Base-by-base conservation (phyloP, 2,797 vertebrate genomes). In the Acanthornis magna region DNA sequence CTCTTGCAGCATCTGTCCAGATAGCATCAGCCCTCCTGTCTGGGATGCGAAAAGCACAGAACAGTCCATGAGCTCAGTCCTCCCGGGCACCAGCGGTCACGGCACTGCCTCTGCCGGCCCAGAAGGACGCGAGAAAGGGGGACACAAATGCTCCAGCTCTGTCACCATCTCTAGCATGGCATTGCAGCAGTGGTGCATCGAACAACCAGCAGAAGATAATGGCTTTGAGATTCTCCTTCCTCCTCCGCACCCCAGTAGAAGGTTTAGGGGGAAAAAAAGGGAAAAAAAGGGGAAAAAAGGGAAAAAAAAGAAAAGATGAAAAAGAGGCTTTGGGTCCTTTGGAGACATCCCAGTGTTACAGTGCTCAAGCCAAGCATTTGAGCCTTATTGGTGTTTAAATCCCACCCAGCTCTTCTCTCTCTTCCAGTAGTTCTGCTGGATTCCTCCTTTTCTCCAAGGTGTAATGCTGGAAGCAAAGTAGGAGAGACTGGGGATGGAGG, bases 191-290 rank as follows among this genome's bases (percentile, higher is more conserved):
- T 5, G 48, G 57, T 21, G 45, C 7, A 12, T n/a, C 3, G 4
- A 66, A 51, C 36, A 48, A 65, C 63, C 78, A 53, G 89, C 68
- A 91, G 87, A 42, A 81, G 51, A 51, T 9, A 76, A 88, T 40
- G 83, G 93, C 95, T 94, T 86, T 11, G 80, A 84, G 77, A 86
- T 81, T 74, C 81, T 75, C 72, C 68, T 80, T 73, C 68, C 61
- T 89, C 76, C 80, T 88, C 84, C 51, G 54, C 48, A 47, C 2
- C 20, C 50, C 76, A 20, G 1, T 40, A 50, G 47, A 70, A 73
- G 54, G 20, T 7, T 77, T 13, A 18, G 53, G 30, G 57, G 54
- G 55, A 1, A 1, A 26, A 47, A 76, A 57, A 42, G 2, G 4
- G 40, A 2, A 1, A 11, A 14, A 11, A 19, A 23, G 57, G 54